phyloP scores from a whole-genome alignment of 2,113 vertebrate genomes.

The Bucco capensis region DNA sequence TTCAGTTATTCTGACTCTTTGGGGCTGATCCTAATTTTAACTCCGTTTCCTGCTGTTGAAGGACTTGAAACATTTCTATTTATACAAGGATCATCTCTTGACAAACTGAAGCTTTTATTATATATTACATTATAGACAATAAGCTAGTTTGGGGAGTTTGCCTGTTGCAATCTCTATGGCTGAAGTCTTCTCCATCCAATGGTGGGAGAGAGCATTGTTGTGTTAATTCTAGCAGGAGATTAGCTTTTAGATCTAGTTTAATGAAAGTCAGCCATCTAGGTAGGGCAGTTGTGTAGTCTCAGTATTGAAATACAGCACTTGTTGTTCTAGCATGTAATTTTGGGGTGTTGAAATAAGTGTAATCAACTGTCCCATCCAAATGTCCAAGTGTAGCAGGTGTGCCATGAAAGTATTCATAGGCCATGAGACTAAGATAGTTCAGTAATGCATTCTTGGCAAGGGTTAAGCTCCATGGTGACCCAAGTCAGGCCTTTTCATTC shows the following conservation, averaged over 20 bases:
- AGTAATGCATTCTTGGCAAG: neutral
- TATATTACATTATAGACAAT: neutral
- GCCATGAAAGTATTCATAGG: neutral
- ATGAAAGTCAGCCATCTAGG: neutral
- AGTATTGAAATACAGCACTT: constrained; percentile 9
- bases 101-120: neutral
- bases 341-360: constrained; percentile 1
- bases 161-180: neutral
- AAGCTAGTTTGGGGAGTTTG: constrained; percentile 25
- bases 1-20: constrained; percentile 7
- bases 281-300: neutral
- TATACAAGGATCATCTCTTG: neutral
- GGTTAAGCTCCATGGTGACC: neutral
- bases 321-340: neutral
- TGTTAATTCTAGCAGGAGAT: constrained; percentile 11
- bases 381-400: neutral
- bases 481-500: neutral
- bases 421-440: neutral
- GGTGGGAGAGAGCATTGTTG: neutral
- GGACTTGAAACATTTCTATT: neutral
- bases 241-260: constrained; percentile 38
- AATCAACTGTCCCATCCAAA: neutral
- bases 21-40: neutral
- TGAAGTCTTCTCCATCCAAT: neutral
- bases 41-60: constrained; percentile 4